Evolutionary conservation across 1,140 invertebrate species (phyloP).

Genomic region (Pseudomyrmex gracilis): DNA sequence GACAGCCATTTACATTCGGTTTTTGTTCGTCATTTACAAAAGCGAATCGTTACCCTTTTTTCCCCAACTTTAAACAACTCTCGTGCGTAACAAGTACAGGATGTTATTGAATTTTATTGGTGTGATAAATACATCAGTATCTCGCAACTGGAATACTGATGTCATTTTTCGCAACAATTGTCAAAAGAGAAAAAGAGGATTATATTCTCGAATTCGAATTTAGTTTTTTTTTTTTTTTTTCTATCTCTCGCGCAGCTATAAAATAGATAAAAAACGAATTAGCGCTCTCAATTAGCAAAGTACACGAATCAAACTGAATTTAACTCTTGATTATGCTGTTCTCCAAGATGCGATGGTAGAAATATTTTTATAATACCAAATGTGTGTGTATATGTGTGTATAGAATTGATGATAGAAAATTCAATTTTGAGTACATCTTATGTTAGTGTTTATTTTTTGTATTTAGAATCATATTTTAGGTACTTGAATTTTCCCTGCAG

Average conservation of each 20-base stretch:
- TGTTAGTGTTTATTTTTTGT: too few relatives aligned
- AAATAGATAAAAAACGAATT: too few relatives aligned
- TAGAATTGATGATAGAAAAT: background rate
- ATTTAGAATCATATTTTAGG: too few relatives aligned
- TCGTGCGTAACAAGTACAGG: constrained; percentile 49
- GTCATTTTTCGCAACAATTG: constrained; percentile 44
- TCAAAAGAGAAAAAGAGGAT: constrained; percentile 19
- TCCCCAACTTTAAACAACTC: constrained; percentile 57
- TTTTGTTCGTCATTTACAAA: constrained; percentile 61
- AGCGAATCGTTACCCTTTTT: constrained; percentile 59
- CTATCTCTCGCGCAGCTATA: too few relatives aligned
- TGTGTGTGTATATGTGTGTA: background rate
- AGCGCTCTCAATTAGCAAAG: too few relatives aligned
- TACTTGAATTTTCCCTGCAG: too few relatives aligned
- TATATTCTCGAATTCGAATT: background rate
- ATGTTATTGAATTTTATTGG: constrained; percentile 55
- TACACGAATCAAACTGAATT: too few relatives aligned
- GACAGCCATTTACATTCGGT: constrained; percentile 69
- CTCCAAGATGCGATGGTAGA: too few relatives aligned
- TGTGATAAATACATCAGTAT: constrained; percentile 47
- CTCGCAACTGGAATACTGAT: constrained; percentile 43
- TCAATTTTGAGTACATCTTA: background rate
- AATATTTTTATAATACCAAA: background rate
- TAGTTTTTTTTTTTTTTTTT: background rate
- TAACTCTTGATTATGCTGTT: too few relatives aligned